Evolutionary conservation across 2,888 invertebrate species (phyloP), one percentile per base, ranked within the genome.

Genomic region (Andrena fulva): DNA sequence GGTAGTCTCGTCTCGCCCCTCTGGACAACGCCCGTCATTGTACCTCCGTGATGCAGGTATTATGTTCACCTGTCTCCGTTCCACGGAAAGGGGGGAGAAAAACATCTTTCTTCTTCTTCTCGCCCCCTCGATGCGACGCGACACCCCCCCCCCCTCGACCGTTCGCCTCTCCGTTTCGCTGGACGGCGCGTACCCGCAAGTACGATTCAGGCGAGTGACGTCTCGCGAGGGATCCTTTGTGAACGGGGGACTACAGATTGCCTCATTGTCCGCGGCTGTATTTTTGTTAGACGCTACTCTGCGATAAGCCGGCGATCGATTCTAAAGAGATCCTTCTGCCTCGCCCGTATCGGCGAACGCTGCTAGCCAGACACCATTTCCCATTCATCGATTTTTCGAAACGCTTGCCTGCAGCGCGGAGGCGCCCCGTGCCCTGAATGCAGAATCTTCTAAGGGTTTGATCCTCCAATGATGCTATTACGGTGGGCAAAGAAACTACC

Each of bases 31-130:
- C 84, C 77, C 83, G 71, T 86, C 77, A 84, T 86, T 87, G 82
- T 85, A 70, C 73, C 69, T 10, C 29, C 67, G 74, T 54, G 82
- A 85, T 66, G 85, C 81, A 87, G 82, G 81, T 86, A 81, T 87
- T 86, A 88, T 89, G 77, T 87, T 82, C 86, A 89, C 89, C 89
- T 87, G 89, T 87, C 86, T 88, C 80, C 71, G 77, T 84, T 80
- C 78, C 68, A 70, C 31, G 66, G 50, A 27, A 3, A 20, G 20
- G 35, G 7, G 20, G 16, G 62, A 33, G 52, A 76, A 75, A 67
- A 52, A 74, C 12, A 62, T 63, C 33, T 54, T 71, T 31, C 27
- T 33, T 68, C 75, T 59, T 16, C 42, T 48, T 31, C 71, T 48
- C 29, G 29, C 56, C 63, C 63, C 52, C 35, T n/a, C 50, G 73